Evolutionary conservation across 2,797 vertebrate genomes (phyloP).

Genomic region (Mastacembelus armatus): DNA sequence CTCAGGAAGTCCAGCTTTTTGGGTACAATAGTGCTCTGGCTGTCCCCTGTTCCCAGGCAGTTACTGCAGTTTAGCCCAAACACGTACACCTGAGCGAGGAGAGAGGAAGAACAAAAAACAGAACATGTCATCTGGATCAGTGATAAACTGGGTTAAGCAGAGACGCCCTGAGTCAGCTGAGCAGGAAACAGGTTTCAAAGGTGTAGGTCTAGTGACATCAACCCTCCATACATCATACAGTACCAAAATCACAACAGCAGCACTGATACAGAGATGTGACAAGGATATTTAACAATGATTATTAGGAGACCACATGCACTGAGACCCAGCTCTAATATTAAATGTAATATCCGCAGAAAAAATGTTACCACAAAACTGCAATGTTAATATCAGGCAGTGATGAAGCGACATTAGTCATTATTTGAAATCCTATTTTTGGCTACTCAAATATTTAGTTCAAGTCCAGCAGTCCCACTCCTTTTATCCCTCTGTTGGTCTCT

Average conservation of each 20-base stretch:
- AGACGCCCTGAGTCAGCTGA: not conserved
- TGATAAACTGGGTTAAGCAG: conserved; percentile 31
- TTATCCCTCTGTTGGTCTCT: not conserved
- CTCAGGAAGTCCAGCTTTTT: conserved; percentile 94
- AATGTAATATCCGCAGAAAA: too few relatives aligned
- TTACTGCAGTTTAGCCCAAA: conserved; percentile 96
- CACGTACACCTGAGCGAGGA: conserved; percentile 87
- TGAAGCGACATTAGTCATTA: too few relatives aligned
- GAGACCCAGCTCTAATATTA: not conserved
- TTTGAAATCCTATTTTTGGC: too few relatives aligned
- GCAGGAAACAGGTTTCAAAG: conserved; percentile 25
- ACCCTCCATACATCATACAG: not conserved
- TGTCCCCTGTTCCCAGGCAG: conserved; percentile 96
- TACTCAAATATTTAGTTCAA: too few relatives aligned
- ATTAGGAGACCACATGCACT: not conserved
- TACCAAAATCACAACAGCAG: not conserved
- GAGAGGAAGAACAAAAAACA: not conserved
- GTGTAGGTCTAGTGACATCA: not conserved
- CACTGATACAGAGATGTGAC: not conserved
- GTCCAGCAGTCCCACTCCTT: not conserved
- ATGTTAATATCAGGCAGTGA: too few relatives aligned
- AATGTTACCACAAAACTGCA: too few relatives aligned
- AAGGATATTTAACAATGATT: not conserved
- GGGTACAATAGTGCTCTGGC: conserved; percentile 91
- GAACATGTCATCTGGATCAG: conserved; percentile 17